phyloP scores from a whole-genome alignment of 2,888 invertebrate genomes.

The Entomobrya proxima region DNA sequence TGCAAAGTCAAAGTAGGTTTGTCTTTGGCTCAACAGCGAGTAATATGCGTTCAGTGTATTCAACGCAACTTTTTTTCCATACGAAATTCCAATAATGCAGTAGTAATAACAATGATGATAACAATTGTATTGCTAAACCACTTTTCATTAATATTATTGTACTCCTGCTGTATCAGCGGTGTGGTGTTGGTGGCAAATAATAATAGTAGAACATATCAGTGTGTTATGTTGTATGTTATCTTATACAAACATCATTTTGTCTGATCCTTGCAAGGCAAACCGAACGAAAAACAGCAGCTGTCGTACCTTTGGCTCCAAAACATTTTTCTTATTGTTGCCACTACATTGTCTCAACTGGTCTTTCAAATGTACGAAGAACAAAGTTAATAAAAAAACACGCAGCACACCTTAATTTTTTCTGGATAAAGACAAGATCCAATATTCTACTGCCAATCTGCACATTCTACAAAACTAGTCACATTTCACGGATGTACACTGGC shows the following conservation, averaged over 20 bases:
- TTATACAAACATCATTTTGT: not conserved
- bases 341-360: conserved; percentile 45
- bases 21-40: not conserved
- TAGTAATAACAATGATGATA: not conserved
- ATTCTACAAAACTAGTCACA: conserved; percentile 23
- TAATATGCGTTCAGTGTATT: not conserved
- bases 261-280: conserved; percentile 39
- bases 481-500: conserved; percentile 19
- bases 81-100: no score
- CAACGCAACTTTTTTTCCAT: no score
- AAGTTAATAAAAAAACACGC: not conserved
- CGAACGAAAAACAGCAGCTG: conserved; percentile 43
- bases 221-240: not conserved
- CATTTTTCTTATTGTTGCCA: conserved; percentile 40
- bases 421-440: conserved; percentile 47
- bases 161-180: not conserved
- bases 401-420: conserved; percentile 61
- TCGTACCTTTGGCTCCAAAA: conserved; percentile 52
- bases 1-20: not conserved
- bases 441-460: not conserved
- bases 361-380: not conserved
- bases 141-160: conserved; percentile 35
- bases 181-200: not conserved
- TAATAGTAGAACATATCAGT: not conserved
- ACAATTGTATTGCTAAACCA: conserved; percentile 36